Base-by-base conservation (phyloP, 2,888 invertebrate species). In the Orchesella flavescens region DNA sequence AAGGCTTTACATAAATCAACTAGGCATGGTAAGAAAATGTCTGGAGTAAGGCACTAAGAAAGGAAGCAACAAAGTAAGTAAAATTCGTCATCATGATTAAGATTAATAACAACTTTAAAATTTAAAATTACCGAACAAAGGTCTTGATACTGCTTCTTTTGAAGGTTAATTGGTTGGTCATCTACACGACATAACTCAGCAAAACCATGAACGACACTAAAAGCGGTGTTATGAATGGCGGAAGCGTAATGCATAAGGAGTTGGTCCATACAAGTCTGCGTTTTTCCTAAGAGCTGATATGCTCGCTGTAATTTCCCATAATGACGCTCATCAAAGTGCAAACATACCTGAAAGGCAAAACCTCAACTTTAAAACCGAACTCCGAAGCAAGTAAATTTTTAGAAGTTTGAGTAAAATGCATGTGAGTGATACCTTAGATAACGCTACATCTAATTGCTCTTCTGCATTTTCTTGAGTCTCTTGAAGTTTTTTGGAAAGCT, bases 191-290 rank as follows among this genome's bases (percentile, higher is more conserved):
- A 89, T 90, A 93, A 72, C 91, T 92, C 88, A 90, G 92, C 92
- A 88, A 92, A 93, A 0, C 91, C 91, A 83, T 92, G 92, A 0
- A 94, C 91, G 0, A 93, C 92, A 63, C 92, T 92, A 24, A 93
- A 93, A 0, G 96, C 94, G 0, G 94, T 93, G 85, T 94, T 95
- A 87, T 96, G 97, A 17, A 98, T 95, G 0, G 97, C 95, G 57
- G 96, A 96, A 0, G 97, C 95, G 89, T 96, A 97, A 90, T 98
- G 97, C 93, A 98, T 97, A 88, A 97, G 96, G 12, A 98, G 90
- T 90, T 97, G 97, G 90, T 98, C 98, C 93, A 97, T 95, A 0
- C 97, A 96, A 1, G 95, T 94, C 90, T 97, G 94, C 0, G 95
- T 96, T 90, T 98, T 98, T 0, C 97, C 97, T 3, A 99, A 91